Evolutionary conservation across 2,113 vertebrate species (phyloP), one percentile per base, ranked within the genome.

Genomic region (Pycnonotus jocosus): DNA sequence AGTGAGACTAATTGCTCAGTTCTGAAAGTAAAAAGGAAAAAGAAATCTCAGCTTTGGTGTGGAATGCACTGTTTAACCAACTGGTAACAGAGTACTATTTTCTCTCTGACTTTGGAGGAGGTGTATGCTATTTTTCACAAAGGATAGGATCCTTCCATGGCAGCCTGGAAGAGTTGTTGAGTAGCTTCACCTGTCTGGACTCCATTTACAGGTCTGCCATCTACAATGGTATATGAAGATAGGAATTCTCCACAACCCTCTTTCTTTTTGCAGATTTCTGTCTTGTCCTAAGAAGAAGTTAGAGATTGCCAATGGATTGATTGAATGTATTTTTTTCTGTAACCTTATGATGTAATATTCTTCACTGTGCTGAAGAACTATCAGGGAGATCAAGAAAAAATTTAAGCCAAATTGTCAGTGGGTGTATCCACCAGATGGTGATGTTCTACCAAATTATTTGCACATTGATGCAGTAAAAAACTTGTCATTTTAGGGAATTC

Each of bases 391-490:
- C 81, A 62, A 74, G 35, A 81, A 84, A 92, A 90, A 86, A 23
- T 3, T 33, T 54, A 88, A 90, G 3, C 15, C 78, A 88, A 93
- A 86, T 73, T 86, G 50, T 86, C 92, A 60, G 54, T 90, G 79
- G 66, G 81, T 93, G 71, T 95, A 93, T 95, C 94, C 95, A 96
- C 85, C 94, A 96, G 94, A 96, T 96, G 94, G 94, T 95, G 95
- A 92, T 96, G 71, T 97, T 97, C 79, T 96, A 94, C 93, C 90
- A 90, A 93, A 91, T 92, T 93, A 94, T 88, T 96, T 94, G 20
- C 64, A 88, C 4, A 1, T 56, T 77, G 85, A 80, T 95, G 66
- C 90, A 83, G 56, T 83, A 83, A 90, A 95, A 91, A 88, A 40
- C 35, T 73, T 78, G 18, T 81, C 17, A 50, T 86, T 91, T 73